These are phyloP conservation scores for Oryzias javanicus DNA, from an alignment of 2,113 vertebrate species.

Conservation along the genomic window DNA sequence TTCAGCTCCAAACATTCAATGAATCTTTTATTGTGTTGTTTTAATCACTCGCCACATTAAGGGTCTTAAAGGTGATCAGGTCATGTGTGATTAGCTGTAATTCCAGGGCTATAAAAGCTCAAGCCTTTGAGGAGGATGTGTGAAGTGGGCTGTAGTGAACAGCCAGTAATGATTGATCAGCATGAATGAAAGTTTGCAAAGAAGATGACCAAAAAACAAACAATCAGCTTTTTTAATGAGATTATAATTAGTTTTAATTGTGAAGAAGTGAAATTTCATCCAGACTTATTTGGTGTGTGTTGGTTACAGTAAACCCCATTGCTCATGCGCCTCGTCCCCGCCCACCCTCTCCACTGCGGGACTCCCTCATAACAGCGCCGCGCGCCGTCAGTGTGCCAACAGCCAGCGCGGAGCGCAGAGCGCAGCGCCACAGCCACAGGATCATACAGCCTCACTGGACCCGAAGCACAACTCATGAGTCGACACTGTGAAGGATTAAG, in stretches of 20 bases:
- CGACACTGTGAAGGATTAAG: constrained; percentile 31
- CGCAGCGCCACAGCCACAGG: constrained; percentile 34
- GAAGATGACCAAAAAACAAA: too few relatives aligned
- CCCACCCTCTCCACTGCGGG: constrained; percentile 29
- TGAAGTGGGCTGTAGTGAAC: constrained; percentile 28
- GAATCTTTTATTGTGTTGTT: background rate
- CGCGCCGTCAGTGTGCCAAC: constrained; percentile 34
- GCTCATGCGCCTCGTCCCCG: constrained; percentile 54
- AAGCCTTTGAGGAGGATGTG: constrained; percentile 23
- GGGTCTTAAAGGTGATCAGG: constrained; percentile 1
- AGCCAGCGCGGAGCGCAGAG: constrained; percentile 41
- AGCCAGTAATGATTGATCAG: background rate
- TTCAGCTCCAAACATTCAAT: background rate
- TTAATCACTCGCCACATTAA: background rate
- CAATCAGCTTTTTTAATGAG: too few relatives aligned
- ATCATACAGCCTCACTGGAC: constrained; percentile 24
- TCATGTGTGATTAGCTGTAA: constrained; percentile 1
- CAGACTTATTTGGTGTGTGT: too few relatives aligned
- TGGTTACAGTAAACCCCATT: constrained; percentile 26
- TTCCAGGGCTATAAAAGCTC: background rate
- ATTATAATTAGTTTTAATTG: too few relatives aligned
- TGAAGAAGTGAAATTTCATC: too few relatives aligned
- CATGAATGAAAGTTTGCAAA: constrained; percentile 31
- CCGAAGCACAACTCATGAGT: constrained; percentile 1
- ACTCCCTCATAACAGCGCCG: constrained; percentile 33